Evolutionary conservation across 2,797 vertebrate genomes (phyloP).

Genomic region (Podarcis siculus): DNA sequence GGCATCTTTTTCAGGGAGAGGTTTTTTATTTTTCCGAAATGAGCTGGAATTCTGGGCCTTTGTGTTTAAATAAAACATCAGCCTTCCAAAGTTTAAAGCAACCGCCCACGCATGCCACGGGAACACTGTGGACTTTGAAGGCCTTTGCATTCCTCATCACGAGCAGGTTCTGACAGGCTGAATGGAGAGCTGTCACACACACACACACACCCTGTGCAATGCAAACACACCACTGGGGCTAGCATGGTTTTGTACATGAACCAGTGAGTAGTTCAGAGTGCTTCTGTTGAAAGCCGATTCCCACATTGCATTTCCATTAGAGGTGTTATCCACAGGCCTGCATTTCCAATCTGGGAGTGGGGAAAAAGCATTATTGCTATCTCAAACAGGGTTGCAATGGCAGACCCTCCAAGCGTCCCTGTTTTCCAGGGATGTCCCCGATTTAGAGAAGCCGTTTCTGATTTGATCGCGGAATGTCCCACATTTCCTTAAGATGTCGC

Average conservation of each 20-base stretch:
- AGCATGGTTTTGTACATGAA: background rate
- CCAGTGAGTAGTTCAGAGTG: background rate
- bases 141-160: background rate
- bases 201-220: background rate
- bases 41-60: constrained; percentile 57
- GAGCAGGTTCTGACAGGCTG: background rate
- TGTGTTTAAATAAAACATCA: constrained; percentile 70
- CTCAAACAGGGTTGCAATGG: background rate
- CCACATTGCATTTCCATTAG: background rate
- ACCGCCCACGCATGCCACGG: constrained; percentile 38
- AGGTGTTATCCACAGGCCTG: background rate
- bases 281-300: background rate
- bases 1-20: constrained; percentile 58
- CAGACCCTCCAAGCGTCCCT: no score
- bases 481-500: no score
- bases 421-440: no score
- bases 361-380: no score
- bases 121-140: constrained; percentile 51
- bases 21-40: constrained; percentile 46
- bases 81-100: constrained; percentile 24
- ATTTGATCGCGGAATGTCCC: no score
- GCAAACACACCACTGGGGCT: background rate
- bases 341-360: background rate
- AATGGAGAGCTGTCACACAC: background rate
- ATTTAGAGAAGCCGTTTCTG: no score